phyloP scores from a whole-genome alignment of 2,888 invertebrate species.

The Malthinus seriepunctatus region DNA sequence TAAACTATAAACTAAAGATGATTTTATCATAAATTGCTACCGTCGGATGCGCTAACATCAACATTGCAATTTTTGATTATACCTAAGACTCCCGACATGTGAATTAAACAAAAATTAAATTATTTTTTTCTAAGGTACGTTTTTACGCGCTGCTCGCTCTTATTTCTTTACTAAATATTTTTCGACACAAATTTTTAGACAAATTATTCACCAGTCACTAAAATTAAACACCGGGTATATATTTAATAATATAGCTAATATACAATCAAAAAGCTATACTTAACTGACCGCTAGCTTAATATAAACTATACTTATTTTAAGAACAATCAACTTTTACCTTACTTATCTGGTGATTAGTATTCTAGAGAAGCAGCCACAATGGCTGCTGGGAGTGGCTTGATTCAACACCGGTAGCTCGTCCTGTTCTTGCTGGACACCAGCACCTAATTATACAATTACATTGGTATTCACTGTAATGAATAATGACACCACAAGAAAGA shows the following conservation, averaged over 20 bases:
- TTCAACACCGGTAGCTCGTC: slow-evolving; percentile 28
- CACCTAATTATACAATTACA: slow-evolving; percentile 33
- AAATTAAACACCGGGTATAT: slow-evolving; percentile 1
- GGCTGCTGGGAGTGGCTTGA: slow-evolving; percentile 32
- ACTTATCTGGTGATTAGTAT: slow-evolving; percentile 28
- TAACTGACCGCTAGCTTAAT: slow-evolving; percentile 7
- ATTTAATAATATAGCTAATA: slow-evolving; percentile 5
- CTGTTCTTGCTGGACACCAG: slow-evolving; percentile 26
- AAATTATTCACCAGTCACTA: slow-evolving; percentile 4
- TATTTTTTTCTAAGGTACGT: too few species aligned
- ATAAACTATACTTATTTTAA: slow-evolving; percentile 14
- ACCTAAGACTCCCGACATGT: too few species aligned
- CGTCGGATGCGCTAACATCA: too few species aligned
- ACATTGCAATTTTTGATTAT: too few species aligned
- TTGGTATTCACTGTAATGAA: slow-evolving; percentile 29
- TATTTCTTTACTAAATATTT: too few species aligned
- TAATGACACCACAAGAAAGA: slow-evolving; percentile 19
- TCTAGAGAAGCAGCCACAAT: slow-evolving; percentile 27
- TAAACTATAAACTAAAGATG: too few species aligned
- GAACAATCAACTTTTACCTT: slow-evolving; percentile 21
- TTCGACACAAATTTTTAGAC: not conserved
- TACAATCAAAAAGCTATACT: slow-evolving; percentile 6
- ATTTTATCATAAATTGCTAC: too few species aligned
- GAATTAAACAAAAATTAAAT: too few species aligned
- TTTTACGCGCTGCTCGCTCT: too few species aligned